Evolutionary conservation across 2,113 vertebrate genomes (phyloP).

Genomic region (Bos javanicus): DNA sequence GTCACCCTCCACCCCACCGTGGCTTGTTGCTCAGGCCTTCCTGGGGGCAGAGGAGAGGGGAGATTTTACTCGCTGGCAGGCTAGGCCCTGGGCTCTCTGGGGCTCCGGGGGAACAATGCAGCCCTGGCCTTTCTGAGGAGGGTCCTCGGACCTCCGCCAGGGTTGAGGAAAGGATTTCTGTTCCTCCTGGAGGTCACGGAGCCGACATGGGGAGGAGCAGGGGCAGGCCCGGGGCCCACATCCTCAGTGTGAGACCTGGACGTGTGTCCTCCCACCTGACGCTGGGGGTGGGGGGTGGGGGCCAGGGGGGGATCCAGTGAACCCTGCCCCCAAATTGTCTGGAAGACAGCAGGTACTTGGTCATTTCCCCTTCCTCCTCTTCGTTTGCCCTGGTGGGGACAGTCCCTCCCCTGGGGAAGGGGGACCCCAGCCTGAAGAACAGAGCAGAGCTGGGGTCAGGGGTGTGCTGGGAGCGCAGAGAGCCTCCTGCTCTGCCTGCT

Average conservation of each 20-base stretch:
- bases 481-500: not conserved
- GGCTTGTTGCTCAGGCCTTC: not conserved
- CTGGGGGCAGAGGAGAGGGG: not conserved
- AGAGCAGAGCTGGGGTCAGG: not conserved
- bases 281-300: rapidly evolving
- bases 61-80: not conserved
- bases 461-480: not conserved
- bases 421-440: not conserved
- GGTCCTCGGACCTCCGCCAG: not conserved
- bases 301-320: not conserved
- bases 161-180: not conserved
- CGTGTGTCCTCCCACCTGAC: not conserved
- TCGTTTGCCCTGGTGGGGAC: not conserved
- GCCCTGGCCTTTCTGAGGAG: not conserved
- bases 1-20: not conserved
- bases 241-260: not conserved
- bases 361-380: not conserved
- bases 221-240: not conserved
- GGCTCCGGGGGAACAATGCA: not conserved
- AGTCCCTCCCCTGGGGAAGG: not conserved
- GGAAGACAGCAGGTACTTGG: not conserved
- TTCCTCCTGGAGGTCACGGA: not conserved
- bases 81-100: not conserved
- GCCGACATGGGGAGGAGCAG: not conserved
- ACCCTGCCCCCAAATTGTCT: not conserved